These are phyloP conservation scores for Pelodytes ibericus DNA, from an alignment of 2,797 vertebrate species.

Conservation along the genomic window DNA sequence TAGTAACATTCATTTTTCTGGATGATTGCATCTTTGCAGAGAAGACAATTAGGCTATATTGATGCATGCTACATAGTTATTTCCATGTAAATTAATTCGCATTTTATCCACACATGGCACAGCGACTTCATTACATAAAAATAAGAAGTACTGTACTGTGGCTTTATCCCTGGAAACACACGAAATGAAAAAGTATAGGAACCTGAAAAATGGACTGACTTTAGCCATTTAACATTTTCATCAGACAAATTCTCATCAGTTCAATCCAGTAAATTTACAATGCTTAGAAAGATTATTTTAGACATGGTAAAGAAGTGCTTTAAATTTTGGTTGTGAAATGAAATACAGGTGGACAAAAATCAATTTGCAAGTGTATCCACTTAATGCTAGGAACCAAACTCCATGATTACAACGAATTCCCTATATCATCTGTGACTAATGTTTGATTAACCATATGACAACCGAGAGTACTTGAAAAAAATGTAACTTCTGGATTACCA, in stretches of 20 bases:
- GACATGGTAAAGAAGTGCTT: neutral
- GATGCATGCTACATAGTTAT: neutral
- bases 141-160: neutral
- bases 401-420: no score
- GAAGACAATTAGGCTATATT: neutral
- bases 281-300: neutral
- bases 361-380: no score
- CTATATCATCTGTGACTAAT: no score
- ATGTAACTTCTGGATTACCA: no score
- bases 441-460: no score
- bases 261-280: neutral
- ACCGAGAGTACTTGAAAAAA: no score
- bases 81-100: no score
- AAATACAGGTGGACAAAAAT: no score
- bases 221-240: neutral
- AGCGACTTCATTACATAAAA: neutral
- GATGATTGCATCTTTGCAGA: neutral
- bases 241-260: neutral
- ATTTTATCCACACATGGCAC: neutral
- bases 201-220: neutral
- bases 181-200: neutral
- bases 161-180: neutral
- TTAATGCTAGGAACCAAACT: no score
- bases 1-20: neutral
- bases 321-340: no score